A percentile compares a stretch with the other conserved stretches of the same genome.
Evolutionary conservation across 2,888 invertebrate species (phyloP).

Genomic region (Sipha maydis): DNA sequence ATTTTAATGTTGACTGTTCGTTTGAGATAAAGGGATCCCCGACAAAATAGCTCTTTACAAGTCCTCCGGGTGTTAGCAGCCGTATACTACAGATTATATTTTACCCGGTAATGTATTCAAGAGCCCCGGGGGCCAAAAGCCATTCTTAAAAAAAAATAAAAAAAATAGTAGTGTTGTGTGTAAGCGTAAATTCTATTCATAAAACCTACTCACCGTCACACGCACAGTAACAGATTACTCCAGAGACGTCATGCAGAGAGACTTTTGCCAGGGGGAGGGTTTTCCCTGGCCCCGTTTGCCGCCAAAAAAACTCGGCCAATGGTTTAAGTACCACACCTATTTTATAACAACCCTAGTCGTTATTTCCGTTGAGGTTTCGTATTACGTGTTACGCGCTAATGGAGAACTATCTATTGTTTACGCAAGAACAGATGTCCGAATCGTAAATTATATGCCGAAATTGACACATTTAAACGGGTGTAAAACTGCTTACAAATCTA

Average conservation of each 20-base stretch:
- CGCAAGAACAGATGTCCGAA: slow-evolving; percentile 55
- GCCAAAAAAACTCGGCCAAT: slow-evolving; percentile 50
- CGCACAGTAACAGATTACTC: slow-evolving; percentile 62
- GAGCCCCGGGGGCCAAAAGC: slow-evolving; percentile 60
- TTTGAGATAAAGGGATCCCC: slow-evolving; percentile 61
- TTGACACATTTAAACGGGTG: slow-evolving; percentile 48
- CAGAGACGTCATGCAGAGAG: slow-evolving; percentile 61
- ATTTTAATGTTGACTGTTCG: slow-evolving; percentile 61
- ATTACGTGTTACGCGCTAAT: slow-evolving; percentile 62
- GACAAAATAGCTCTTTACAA: slow-evolving; percentile 62
- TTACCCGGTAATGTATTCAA: slow-evolving; percentile 60
- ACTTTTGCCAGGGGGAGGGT: slow-evolving; percentile 46
- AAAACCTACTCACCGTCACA: slow-evolving; percentile 62
- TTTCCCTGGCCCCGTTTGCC: slow-evolving; percentile 55
- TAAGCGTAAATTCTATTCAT: slow-evolving; percentile 62
- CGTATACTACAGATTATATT: slow-evolving; percentile 60
- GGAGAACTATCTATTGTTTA: slow-evolving; percentile 54
- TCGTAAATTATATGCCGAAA: slow-evolving; percentile 54
- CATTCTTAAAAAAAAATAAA: slow-evolving; percentile 56
- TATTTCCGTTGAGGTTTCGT: slow-evolving; percentile 62
- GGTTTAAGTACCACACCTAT: slow-evolving; percentile 61
- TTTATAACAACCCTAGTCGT: slow-evolving; percentile 53
- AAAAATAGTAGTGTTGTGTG: slow-evolving; percentile 49
- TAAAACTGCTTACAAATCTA: background rate
- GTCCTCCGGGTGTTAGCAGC: slow-evolving; percentile 61